A percentile compares a stretch with the other conserved stretches of the same genome.
Evolutionary conservation across 2,113 vertebrate species (phyloP).

Genomic region (Platycercus adscitus): DNA sequence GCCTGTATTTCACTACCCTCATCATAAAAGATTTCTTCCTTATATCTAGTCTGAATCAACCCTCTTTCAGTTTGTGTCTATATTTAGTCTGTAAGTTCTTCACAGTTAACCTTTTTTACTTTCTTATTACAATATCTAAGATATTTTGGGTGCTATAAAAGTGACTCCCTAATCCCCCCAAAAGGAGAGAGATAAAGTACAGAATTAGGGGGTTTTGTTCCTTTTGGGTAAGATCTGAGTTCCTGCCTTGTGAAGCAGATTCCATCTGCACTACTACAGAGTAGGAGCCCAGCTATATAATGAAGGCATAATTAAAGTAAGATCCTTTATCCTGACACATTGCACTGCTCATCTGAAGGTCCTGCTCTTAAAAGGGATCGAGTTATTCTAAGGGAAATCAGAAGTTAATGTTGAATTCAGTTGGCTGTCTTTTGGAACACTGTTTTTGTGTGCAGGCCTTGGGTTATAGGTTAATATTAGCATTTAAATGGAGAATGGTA

Average conservation of each 20-base stretch:
- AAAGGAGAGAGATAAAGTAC: background rate
- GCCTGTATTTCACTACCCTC: background rate
- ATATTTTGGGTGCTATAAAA: background rate
- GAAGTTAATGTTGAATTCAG: conserved; percentile 59
- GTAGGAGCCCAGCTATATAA: background rate
- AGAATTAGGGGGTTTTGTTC: background rate
- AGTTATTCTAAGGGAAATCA: conserved; percentile 45
- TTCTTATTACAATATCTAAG: background rate
- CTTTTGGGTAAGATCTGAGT: background rate
- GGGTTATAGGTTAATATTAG: conserved; percentile 65
- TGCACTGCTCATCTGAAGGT: background rate
- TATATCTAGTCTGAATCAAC: background rate
- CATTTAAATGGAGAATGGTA: conserved; percentile 71
- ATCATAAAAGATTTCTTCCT: background rate
- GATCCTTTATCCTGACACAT: background rate
- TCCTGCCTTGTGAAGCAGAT: background rate
- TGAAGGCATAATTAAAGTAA: conserved; percentile 8
- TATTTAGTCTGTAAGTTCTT: background rate
- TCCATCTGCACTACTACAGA: background rate
- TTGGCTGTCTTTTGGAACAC: conserved; percentile 15
- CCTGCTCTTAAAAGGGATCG: background rate
- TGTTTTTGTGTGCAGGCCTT: conserved; percentile 15
- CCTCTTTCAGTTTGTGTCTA: background rate
- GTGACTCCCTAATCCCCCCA: background rate
- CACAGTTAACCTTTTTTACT: background rate